These are phyloP conservation scores for Philonicus albiceps DNA, from an alignment of 2,888 invertebrate genomes.

Conservation along the genomic window DNA sequence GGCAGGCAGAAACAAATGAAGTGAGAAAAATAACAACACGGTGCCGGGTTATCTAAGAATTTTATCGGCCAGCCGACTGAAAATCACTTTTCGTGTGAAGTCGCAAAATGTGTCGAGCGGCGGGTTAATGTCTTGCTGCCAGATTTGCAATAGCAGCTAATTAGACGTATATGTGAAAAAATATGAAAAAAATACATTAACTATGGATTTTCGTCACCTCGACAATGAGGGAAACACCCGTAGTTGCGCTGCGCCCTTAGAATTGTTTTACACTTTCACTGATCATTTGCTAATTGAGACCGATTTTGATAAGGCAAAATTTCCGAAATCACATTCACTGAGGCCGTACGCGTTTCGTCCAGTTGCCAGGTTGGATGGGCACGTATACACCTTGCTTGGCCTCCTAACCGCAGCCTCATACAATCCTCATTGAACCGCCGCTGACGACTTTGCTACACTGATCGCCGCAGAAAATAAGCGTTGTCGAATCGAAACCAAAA, in stretches of 20 bases:
- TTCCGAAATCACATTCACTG: background rate
- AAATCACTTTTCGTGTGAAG: background rate
- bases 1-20: slow-evolving; percentile 15
- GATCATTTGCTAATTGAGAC: background rate
- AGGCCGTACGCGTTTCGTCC: background rate
- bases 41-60: slow-evolving; percentile 21
- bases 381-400: background rate
- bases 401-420: background rate
- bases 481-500: background rate
- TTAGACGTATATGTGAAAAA: background rate
- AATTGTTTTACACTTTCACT: slow-evolving; percentile 30
- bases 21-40: slow-evolving; percentile 1
- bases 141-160: background rate
- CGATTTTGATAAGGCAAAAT: background rate
- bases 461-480: background rate
- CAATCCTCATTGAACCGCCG: background rate
- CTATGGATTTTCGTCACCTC: background rate
- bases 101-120: background rate
- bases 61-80: background rate
- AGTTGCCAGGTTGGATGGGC: background rate
- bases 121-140: background rate
- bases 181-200: background rate
- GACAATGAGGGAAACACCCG: background rate
- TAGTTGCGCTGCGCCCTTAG: background rate
- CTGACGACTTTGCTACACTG: background rate